These are phyloP conservation scores for Leptatherina wallacei DNA, from an alignment of 2,797 vertebrate genomes.

Conservation along the genomic window DNA sequence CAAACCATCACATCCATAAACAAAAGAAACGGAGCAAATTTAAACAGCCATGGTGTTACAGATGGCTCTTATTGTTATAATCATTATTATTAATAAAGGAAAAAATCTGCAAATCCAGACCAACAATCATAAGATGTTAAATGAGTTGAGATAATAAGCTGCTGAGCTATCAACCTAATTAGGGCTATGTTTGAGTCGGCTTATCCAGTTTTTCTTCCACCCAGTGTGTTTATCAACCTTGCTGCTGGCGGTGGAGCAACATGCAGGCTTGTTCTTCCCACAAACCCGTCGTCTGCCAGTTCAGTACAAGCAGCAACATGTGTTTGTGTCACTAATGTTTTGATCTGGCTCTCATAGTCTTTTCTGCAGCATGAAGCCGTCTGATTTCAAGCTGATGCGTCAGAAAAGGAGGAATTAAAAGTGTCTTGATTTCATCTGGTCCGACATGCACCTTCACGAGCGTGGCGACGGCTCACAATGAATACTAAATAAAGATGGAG, in stretches of 20 bases:
- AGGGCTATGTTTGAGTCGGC: too few species aligned
- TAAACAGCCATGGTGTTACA: background rate
- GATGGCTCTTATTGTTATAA: background rate
- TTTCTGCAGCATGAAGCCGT: slow-evolving; percentile 15
- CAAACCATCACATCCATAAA: background rate
- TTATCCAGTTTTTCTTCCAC: background rate
- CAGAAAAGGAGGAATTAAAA: slow-evolving; percentile 4
- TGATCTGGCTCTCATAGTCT: slow-evolving; percentile 19
- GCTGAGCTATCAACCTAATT: background rate
- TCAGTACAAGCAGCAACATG: slow-evolving; percentile 65
- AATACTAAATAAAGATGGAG: slow-evolving; percentile 29
- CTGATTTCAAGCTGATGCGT: slow-evolving; percentile 12
- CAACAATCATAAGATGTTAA: background rate
- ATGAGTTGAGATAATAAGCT: background rate
- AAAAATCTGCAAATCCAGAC: background rate
- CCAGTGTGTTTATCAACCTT: background rate
- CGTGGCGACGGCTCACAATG: slow-evolving; percentile 17
- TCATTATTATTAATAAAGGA: background rate
- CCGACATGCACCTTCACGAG: background rate
- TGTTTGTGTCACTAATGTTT: slow-evolving; percentile 52
- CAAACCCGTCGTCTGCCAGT: slow-evolving; percentile 32
- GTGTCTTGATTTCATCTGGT: slow-evolving; percentile 14
- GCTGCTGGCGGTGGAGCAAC: slow-evolving; percentile 4
- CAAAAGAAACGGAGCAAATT: background rate
- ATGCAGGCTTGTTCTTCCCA: slow-evolving; percentile 15